phyloP scores from a whole-genome alignment of 2,797 vertebrate species.

The Enteromius paludinosus region DNA sequence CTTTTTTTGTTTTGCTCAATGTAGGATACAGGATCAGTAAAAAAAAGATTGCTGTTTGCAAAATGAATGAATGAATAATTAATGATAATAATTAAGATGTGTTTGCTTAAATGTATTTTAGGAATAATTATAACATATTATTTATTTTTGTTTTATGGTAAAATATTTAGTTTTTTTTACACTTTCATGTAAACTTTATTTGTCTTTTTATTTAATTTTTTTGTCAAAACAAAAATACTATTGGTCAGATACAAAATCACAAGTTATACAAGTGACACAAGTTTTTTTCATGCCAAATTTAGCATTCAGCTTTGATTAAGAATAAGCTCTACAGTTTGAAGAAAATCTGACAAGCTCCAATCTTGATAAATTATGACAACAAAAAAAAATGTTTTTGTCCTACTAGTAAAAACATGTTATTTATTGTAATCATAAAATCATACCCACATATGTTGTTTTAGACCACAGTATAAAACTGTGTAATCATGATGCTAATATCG shows the following conservation, averaged over 20 bases:
- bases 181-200: neutral
- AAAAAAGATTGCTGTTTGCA: neutral
- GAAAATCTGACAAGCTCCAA: neutral
- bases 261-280: no score
- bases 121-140: neutral
- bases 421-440: neutral
- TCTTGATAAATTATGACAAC: neutral
- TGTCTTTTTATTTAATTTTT: neutral
- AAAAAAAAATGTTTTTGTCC: neutral
- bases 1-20: neutral
- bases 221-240: neutral
- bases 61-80: neutral
- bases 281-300: neutral
- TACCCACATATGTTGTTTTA: slow-evolving; percentile 1
- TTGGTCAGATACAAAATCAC: neutral
- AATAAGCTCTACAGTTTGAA: neutral
- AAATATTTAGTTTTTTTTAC: neutral
- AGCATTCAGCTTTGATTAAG: neutral
- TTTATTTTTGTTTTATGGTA: no score
- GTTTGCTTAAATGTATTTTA: neutral
- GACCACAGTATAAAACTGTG: neutral
- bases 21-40: neutral
- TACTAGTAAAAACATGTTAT: neutral
- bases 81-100: neutral
- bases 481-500: neutral